Evolutionary conservation across 2,888 invertebrate genomes (phyloP), one percentile per base, ranked within the genome.

Genomic region (Argynnis bischoffii): DNA sequence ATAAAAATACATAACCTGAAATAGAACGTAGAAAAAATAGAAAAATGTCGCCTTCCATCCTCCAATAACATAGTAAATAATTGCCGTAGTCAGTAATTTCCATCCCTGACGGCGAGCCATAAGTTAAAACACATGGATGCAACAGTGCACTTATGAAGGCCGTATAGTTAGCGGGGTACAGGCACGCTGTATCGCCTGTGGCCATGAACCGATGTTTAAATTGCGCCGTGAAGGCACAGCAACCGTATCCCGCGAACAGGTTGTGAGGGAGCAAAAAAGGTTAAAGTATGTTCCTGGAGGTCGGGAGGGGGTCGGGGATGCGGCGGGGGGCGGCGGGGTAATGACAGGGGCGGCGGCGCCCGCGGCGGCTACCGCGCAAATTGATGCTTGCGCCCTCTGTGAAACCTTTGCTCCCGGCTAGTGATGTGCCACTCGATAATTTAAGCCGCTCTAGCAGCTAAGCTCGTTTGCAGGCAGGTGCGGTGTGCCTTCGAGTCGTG

Each of bases 291-390:
- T 83, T 87, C 85, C 74, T 71, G 76, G 78, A 76, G 77, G 74
- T 73, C 73, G 74, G 69, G 68, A 57, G 72, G 72, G 74, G 72
- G 67, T 70, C 65, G 67, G 53, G 56, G 74, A 55, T 46, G 78
- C 71, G 76, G 79, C 74, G 74, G 77, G 78, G 73, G 77, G 73
- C 72, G 77, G 79, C 84, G 84, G 86, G 83, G 83, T 91, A 90
- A 91, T 91, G 91, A 91, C 90, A 89, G 91, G 90, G 91, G 92
- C 90, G 89, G 90, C 86, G 87, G 92, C 89, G 91, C 92, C 91
- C 87, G 89, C 86, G 90, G 91, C 91, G 73, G 92, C 92, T 92
- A 91, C 92, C 80, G 92, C 87, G 89, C 89, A 92, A 92, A 92
- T 92, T 92, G 92, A 90, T 92, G 92, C 90, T 84, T 89, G 89